phyloP scores from a whole-genome alignment of 2,113 vertebrate species.

The Nyctibius bracteatus region DNA sequence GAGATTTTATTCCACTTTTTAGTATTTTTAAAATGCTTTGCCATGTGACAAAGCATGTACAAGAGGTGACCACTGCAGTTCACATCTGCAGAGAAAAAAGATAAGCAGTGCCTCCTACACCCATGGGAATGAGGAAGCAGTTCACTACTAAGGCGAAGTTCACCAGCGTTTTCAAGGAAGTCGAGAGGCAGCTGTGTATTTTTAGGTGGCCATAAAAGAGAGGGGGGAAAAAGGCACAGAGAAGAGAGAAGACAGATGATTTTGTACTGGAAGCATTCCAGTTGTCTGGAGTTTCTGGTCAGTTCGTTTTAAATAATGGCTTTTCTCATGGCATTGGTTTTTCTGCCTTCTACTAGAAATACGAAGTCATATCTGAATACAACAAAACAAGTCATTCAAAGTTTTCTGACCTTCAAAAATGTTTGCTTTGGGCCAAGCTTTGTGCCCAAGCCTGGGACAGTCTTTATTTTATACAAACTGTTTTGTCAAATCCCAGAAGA shows the following conservation, averaged over 20 bases:
- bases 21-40: background rate
- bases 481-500: background rate
- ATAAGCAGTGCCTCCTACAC: background rate
- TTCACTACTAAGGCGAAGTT: background rate
- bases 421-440: background rate
- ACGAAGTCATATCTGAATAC: background rate
- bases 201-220: background rate
- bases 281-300: background rate
- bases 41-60: background rate
- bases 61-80: background rate
- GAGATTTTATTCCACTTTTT: background rate
- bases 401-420: background rate
- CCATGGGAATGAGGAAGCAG: background rate
- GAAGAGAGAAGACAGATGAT: background rate
- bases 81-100: background rate
- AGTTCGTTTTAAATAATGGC: background rate
- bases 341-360: background rate
- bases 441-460: background rate
- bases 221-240: background rate
- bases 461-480: background rate
- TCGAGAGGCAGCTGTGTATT: background rate
- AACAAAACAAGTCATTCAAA: background rate
- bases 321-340: background rate
- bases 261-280: background rate
- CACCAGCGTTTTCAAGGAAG: background rate